phyloP scores from a whole-genome alignment of 35 echinoderm and acorn worm genomes.

The Strongylocentrotus purpuratus region DNA sequence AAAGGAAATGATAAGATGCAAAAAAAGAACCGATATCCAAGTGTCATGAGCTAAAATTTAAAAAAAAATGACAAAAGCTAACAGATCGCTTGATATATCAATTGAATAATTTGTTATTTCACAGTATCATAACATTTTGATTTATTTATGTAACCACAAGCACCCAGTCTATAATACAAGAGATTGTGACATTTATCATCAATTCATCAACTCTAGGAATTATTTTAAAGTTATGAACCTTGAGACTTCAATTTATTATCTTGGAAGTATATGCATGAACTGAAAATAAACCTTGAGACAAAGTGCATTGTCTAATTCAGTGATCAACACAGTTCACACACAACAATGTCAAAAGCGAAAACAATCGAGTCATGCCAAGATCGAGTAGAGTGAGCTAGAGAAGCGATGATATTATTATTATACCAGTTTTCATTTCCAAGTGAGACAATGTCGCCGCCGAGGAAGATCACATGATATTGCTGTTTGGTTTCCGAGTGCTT shows the following conservation, averaged over 20 bases:
- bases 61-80: no score
- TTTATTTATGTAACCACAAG: not conserved
- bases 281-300: not conserved
- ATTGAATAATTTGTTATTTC: no score
- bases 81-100: no score
- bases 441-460: not conserved
- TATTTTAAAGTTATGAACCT: not conserved
- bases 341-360: conserved; percentile 38
- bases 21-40: no score
- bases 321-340: not conserved
- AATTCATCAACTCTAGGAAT: not conserved
- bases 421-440: conserved; percentile 17
- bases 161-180: not conserved
- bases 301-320: not conserved
- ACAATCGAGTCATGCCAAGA: not conserved
- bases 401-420: not conserved
- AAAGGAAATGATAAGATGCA: no score
- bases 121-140: not conserved
- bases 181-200: not conserved
- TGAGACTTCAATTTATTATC: not conserved
- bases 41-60: no score
- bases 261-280: not conserved
- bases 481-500: conserved; percentile 43
- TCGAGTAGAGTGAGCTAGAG: not conserved
- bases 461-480: conserved; percentile 36